Evolutionary conservation across 2,113 vertebrate genomes (phyloP), one percentile per base, ranked within the genome.

Genomic region (Microcebus murinus): DNA sequence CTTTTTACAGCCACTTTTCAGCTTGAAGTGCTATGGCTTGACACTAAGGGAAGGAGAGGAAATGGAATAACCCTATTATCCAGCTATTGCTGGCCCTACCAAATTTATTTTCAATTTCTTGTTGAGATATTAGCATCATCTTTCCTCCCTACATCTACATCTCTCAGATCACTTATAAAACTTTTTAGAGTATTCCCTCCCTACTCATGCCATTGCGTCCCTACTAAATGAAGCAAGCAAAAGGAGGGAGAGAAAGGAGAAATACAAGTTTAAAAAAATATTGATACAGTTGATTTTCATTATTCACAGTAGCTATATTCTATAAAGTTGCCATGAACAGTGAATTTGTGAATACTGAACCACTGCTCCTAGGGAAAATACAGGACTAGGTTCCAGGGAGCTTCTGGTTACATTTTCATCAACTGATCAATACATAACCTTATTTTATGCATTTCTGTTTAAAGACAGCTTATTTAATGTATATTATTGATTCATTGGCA

Each of bases 91-190:
- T 87, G 59, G 39, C 48, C n/a, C 74, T 95, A 27, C 68, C 67
- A 92, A 34, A 31, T 89, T 89, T 83, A 61, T 92, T 87, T 92
- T 90, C 50, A 90, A 14, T 74, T 83, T 93, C 34, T 93, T 84
- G 18, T 79, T 90, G 74, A 90, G 9, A 3, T 81, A 9, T 89
- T 59, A 83, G 25, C 86, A 90, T 95, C 15, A 71, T 82, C 36
- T 94, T 83, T 91, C 34, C 8, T 81, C 29, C 39, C 31, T 86
- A 0, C 95, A 34, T 48, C 23, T 87, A 11, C 6, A 73, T 29
- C 15, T 65, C 55, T 74, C 59, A 93, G 17, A 57, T 80, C 45
- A 42, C 18, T 83, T 81, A 15, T 2, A 52, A n/a, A 89, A 48
- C 29, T 61, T 80, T 87, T 52, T 52, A 93, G 39, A 90, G 31